phyloP scores from a whole-genome alignment of 2,888 invertebrate species.

The Carabus problematicus region DNA sequence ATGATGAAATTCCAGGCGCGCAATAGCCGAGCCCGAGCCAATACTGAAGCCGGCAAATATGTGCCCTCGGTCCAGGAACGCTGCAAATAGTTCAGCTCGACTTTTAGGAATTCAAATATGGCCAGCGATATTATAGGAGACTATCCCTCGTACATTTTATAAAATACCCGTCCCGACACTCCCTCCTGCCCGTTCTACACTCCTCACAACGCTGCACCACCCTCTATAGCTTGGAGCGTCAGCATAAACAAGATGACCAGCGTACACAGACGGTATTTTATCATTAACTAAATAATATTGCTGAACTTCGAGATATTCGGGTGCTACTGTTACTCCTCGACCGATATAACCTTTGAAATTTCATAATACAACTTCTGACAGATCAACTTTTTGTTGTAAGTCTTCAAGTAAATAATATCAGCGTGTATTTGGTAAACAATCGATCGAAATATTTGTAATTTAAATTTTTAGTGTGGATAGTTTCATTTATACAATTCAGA shows the following conservation, averaged over 20 bases:
- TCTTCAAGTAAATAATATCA: no score
- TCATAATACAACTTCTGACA: no score
- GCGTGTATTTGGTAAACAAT: no score
- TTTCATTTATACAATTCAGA: no score
- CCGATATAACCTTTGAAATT: no score
- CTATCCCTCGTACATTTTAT: constrained; percentile 7
- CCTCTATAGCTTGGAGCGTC: not conserved
- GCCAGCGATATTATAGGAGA: constrained; percentile 21
- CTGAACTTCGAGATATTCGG: no score
- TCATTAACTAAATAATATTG: not conserved
- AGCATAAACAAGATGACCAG: constrained; percentile 17
- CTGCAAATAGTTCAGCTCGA: constrained; percentile 27
- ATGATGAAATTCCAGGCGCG: constrained; percentile 41
- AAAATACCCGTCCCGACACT: constrained; percentile 5
- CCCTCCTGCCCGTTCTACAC: not conserved
- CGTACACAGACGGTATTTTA: not conserved
- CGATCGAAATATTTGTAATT: no score
- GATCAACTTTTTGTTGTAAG: no score
- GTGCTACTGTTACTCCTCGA: no score
- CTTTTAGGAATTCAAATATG: constrained; percentile 41
- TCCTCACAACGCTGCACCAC: no score
- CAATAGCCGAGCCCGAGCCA: constrained; percentile 28
- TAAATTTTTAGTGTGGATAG: no score
- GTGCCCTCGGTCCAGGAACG: constrained; percentile 19
- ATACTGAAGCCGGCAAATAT: constrained; percentile 37